These are phyloP conservation scores for Schizaphis graminum DNA, from an alignment of 2,888 invertebrate species.

Conservation along the genomic window DNA sequence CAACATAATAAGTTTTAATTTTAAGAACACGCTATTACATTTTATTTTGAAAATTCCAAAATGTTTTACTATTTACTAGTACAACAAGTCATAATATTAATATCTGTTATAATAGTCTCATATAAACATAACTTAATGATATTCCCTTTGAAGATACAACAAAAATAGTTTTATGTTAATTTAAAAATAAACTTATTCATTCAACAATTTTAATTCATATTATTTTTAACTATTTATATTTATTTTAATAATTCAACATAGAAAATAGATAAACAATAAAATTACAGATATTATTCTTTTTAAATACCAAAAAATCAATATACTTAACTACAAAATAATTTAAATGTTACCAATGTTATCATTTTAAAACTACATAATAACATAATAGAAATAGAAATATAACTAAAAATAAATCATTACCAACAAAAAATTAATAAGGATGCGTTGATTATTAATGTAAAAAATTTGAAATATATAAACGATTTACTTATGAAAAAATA, in stretches of 20 bases:
- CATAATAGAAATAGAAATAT: not conserved
- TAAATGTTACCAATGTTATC: not conserved
- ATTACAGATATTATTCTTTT: not conserved
- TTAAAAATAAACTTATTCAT: slow-evolving; percentile 10
- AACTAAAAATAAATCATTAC: not conserved
- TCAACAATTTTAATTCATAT: not conserved
- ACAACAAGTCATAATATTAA: not conserved
- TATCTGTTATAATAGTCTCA: slow-evolving; percentile 11
- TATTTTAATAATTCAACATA: not conserved
- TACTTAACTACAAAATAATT: not conserved
- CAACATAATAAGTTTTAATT: not conserved
- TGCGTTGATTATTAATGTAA: not conserved
- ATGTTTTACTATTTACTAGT: not conserved
- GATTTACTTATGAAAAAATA: not conserved
- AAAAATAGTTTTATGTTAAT: not conserved
- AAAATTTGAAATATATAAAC: not conserved
- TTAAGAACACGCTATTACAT: slow-evolving; percentile 33
- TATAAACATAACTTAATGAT: not conserved
- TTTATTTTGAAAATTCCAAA: slow-evolving; percentile 16
- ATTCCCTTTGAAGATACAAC: not conserved
- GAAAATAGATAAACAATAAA: not conserved
- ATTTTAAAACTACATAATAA: not conserved
- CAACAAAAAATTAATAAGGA: not conserved
- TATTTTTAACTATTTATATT: not conserved
- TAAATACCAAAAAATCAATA: slow-evolving; percentile 5